Evolutionary conservation across 2,888 invertebrate species (phyloP).

Genomic region (Noctua janthina): DNA sequence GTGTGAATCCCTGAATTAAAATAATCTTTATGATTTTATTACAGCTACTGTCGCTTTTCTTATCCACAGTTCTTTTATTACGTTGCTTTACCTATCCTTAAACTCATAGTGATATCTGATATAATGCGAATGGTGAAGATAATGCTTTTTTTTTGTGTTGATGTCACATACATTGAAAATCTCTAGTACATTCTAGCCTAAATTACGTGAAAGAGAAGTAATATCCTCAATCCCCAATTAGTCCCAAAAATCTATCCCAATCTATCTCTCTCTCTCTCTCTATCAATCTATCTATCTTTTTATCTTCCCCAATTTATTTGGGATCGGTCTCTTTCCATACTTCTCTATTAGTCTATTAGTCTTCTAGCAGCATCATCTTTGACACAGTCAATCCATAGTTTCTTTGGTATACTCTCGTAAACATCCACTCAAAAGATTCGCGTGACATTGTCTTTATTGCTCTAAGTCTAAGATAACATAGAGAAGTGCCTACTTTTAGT

Average conservation of each 20-base stretch:
- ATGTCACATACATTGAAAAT: neutral
- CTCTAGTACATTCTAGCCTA: neutral
- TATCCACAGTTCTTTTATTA: neutral
- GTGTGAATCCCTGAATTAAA: constrained; percentile 9
- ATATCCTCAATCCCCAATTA: neutral
- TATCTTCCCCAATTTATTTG: neutral
- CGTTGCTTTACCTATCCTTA: neutral
- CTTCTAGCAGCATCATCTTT: neutral
- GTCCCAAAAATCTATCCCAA: too few relatives aligned
- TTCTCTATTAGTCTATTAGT: neutral
- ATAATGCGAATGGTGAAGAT: neutral
- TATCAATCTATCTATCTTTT: neutral
- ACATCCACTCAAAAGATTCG: too few relatives aligned
- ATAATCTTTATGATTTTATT: constrained; percentile 32
- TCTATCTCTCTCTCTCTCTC: too few relatives aligned
- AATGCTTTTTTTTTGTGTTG: neutral
- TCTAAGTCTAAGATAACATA: neutral
- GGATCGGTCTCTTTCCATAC: neutral
- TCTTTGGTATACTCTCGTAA: neutral
- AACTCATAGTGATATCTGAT: neutral
- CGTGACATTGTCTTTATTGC: neutral
- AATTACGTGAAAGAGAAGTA: neutral
- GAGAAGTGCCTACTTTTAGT: neutral
- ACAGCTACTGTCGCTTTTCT: constrained; percentile 18
- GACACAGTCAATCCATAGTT: neutral